phyloP scores from a whole-genome alignment of 2,888 invertebrate species.

The Orthosia cruda region DNA sequence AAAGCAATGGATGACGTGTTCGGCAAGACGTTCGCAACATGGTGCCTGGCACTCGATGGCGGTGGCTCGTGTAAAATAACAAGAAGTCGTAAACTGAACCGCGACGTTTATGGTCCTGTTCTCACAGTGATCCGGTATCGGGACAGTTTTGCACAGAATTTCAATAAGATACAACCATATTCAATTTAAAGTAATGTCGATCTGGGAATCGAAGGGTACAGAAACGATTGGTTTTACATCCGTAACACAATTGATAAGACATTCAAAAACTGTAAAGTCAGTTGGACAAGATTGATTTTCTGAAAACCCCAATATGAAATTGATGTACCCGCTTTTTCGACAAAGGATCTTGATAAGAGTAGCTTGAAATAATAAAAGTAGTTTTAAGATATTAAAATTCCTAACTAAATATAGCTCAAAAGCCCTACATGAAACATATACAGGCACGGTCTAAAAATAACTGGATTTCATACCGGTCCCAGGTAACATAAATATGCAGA shows the following conservation, averaged over 20 bases:
- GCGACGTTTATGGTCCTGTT: conserved; percentile 81
- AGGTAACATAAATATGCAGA: conserved; percentile 59
- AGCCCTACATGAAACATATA: conserved; percentile 14
- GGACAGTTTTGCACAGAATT: conserved; percentile 74
- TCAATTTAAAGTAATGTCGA: conserved; percentile 37
- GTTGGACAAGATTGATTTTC: not conserved
- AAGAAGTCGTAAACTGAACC: conserved; percentile 81
- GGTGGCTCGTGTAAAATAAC: conserved; percentile 75
- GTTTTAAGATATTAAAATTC: conserved; percentile 24
- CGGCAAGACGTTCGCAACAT: conserved; percentile 48
- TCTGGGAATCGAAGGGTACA: conserved; percentile 11
- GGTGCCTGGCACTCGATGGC: conserved; percentile 39
- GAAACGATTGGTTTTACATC: conserved; percentile 1
- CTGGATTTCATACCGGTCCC: conserved; percentile 52
- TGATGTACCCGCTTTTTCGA: not conserved
- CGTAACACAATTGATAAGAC: not conserved
- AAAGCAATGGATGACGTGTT: conserved; percentile 45
- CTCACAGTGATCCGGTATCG: conserved; percentile 81
- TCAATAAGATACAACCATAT: conserved; percentile 64
- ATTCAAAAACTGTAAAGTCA: not conserved
- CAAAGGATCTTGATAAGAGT: not conserved
- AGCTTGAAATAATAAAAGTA: not conserved
- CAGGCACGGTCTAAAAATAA: conserved; percentile 57
- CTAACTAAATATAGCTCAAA: conserved; percentile 31
- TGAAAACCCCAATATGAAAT: not conserved